phyloP scores from a whole-genome alignment of 2,113 vertebrate genomes.

The Xerus inauris region DNA sequence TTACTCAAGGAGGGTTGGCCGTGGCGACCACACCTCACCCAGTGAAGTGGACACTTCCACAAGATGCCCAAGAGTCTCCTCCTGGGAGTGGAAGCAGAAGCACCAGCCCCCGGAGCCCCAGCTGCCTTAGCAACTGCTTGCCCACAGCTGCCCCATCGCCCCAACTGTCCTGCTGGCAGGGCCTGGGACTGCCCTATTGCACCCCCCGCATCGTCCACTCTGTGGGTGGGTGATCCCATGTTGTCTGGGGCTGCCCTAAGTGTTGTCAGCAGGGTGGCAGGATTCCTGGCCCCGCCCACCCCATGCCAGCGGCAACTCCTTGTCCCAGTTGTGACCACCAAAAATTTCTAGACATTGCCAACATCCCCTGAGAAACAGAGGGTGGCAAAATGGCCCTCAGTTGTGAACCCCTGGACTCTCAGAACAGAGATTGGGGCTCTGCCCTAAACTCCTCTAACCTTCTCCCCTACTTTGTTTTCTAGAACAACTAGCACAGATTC shows the following conservation, averaged over 20 bases:
- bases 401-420: neutral
- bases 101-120: neutral
- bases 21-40: neutral
- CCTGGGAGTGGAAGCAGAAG: accelerated
- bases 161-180: accelerated
- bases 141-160: neutral
- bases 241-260: neutral
- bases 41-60: neutral
- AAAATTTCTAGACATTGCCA: neutral
- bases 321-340: neutral
- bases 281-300: too few species aligned
- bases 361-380: neutral
- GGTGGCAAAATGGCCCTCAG: accelerated
- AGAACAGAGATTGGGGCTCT: neutral
- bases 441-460: too few species aligned
- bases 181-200: neutral
- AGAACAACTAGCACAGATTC: neutral
- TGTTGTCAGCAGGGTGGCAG: accelerated
- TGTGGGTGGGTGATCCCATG: accelerated
- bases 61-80: neutral
- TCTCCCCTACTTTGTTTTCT: neutral
- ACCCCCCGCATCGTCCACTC: neutral
- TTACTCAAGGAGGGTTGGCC: neutral
- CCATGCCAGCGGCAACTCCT: too few species aligned
- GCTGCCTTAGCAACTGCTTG: neutral